Conservation (phyloP, 2,797 vertebrate species). For the Ara ararauna region DNA sequence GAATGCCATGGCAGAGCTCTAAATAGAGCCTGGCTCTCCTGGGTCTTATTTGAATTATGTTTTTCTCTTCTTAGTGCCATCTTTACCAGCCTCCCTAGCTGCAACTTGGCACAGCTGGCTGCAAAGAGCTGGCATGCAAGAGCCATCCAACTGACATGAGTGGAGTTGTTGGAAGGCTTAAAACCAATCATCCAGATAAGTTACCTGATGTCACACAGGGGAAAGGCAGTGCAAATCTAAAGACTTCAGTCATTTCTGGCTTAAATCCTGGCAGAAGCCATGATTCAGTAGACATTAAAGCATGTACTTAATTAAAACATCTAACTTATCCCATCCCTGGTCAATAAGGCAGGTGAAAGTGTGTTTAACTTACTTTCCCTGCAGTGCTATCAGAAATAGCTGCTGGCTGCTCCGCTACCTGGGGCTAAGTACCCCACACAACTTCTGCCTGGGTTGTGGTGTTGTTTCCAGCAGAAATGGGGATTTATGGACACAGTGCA, state of each 20-base stretch:
- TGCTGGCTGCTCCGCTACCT: neutral
- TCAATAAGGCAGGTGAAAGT: neutral
- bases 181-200: neutral
- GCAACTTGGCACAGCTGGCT: neutral
- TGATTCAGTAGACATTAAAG: neutral
- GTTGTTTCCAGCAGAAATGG: neutral
- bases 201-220: neutral
- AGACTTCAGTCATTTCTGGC: neutral
- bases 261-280: neutral
- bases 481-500: neutral
- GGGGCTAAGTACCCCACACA: neutral
- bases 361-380: neutral
- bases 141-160: neutral
- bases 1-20: neutral
- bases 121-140: neutral
- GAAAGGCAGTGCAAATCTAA: neutral
- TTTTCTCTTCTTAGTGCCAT: neutral
- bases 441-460: neutral
- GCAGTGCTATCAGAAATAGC: neutral
- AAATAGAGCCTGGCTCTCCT: neutral
- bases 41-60: neutral
- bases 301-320: neutral
- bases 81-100: neutral
- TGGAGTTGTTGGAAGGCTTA: neutral
- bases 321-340: neutral